Conservation (phyloP, 2,888 invertebrate species). For the Flexamia atlantica region DNA sequence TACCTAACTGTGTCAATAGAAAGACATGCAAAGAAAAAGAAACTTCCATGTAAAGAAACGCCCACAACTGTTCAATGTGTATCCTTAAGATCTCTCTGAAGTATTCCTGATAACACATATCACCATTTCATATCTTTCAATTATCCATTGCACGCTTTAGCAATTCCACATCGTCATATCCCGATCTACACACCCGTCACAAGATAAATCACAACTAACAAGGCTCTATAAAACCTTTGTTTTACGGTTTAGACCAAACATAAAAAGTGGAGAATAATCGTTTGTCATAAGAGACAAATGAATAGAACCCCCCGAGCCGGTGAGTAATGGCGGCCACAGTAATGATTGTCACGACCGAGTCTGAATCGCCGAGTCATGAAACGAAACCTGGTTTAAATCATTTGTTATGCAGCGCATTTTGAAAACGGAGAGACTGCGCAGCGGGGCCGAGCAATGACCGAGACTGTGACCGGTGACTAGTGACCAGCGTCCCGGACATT, state of each 20-base stretch:
- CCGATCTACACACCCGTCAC: not conserved
- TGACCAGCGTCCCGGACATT: constrained; percentile 40
- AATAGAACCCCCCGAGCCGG: constrained; percentile 33
- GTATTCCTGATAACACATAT: too few relatives aligned
- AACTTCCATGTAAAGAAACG: too few relatives aligned
- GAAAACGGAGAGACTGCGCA: not conserved
- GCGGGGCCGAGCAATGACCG: constrained; percentile 6
- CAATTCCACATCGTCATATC: too few relatives aligned
- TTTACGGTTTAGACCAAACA: constrained; percentile 17
- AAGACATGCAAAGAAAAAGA: too few relatives aligned
- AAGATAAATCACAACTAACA: constrained; percentile 8
- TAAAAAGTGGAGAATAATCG: constrained; percentile 10
- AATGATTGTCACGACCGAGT: constrained; percentile 32
- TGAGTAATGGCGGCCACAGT: constrained; percentile 40
- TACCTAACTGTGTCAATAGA: too few relatives aligned
- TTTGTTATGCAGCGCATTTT: constrained; percentile 55
- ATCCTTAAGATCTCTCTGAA: too few relatives aligned
- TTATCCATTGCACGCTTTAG: too few relatives aligned
- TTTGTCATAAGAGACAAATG: constrained; percentile 49
- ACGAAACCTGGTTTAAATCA: constrained; percentile 52
- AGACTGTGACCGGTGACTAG: not conserved
- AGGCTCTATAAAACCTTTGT: constrained; percentile 25
- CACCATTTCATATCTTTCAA: too few relatives aligned
- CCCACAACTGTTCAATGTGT: too few relatives aligned
- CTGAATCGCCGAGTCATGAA: constrained; percentile 32